These are phyloP conservation scores for Myripristis jacobus DNA, from an alignment of 2,797 vertebrate species.

Conservation along the genomic window DNA sequence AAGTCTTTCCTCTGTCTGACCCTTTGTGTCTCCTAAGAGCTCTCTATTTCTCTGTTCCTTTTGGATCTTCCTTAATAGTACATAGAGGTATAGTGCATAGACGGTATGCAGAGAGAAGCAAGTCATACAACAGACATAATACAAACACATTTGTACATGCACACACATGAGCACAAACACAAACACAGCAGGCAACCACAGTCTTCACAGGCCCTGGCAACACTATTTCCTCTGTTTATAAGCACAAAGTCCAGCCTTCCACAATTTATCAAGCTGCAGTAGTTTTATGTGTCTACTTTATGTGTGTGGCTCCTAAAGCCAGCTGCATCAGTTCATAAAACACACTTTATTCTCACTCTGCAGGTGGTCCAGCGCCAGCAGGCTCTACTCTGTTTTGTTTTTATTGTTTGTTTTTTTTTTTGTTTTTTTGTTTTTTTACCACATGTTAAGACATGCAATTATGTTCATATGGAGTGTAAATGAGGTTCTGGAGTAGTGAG, in stretches of 20 bases:
- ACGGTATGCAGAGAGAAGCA: neutral
- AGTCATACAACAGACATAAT: conserved; percentile 21
- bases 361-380: conserved; percentile 26
- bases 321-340: conserved; percentile 13
- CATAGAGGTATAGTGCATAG: too few relatives aligned
- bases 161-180: neutral
- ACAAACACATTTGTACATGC: neutral
- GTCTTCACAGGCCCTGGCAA: neutral
- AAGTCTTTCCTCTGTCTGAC: conserved; percentile 37
- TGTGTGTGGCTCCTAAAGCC: conserved; percentile 8
- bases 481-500: neutral
- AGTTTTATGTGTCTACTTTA: conserved; percentile 5
- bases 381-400: neutral
- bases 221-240: conserved; percentile 13
- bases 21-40: conserved; percentile 35
- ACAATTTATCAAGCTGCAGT: conserved; percentile 4
- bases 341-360: conserved; percentile 34
- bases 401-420: too few relatives aligned
- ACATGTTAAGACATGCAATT: neutral
- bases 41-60: conserved; percentile 15
- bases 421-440: conserved; percentile 1
- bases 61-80: neutral
- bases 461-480: conserved; percentile 3
- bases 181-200: conserved; percentile 3
- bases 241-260: neutral